Evolutionary conservation across 2,113 vertebrate species (phyloP), one percentile per base, ranked within the genome.

Genomic region (Gnathonemus echidnorhynchus): DNA sequence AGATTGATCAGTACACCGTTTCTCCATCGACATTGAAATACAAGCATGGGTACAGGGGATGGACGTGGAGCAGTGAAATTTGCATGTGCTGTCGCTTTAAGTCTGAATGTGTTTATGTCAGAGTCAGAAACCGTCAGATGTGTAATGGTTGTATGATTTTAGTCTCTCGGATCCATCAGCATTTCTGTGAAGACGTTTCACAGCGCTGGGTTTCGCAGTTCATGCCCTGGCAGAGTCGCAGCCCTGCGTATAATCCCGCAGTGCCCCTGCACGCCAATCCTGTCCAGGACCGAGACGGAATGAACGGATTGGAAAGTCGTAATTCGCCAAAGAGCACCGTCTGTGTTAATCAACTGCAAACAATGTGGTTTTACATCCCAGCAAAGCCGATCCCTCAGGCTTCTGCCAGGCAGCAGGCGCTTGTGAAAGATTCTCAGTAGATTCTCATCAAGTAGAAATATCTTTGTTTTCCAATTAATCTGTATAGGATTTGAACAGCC

Each of bases 311-410:
- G 50, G 49, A 62, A 66, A 88, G 35, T 8, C 56, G 8, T 88
- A 88, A 88, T 88, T 31, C 39, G 8, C 50, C 48, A 53, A 53
- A 53, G 86, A 50, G 53, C 31, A 5, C 58, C 8, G 56, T 70
- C 62, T 77, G 62, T 19, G 48, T 48, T 77, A 74, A 77, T 50
- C 45, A 39, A 80, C 45, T 39, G n/a, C 70, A 89, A 39, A 89
- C 88, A 89, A 50, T 89, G 70, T 89, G n/a, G 88, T 77, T 77
- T 89, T 39, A 39, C 46, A 62, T 45, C 88, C 88, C 46, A 52
- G 46, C 46, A 53, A 87, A 50, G 13, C 66, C 50, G 88, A 89
- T 89, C 62, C 58, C 48, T 52, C n/a, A 89, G 48, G 66, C 88
- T 77, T 49, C 66, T 50, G 27, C 49, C 49, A 53, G 50, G 74